Percentiles rank a stretch among this genome's conserved stretches.
Conservation (phyloP, 2,113 vertebrate genomes). For the Eurypyga helias region DNA sequence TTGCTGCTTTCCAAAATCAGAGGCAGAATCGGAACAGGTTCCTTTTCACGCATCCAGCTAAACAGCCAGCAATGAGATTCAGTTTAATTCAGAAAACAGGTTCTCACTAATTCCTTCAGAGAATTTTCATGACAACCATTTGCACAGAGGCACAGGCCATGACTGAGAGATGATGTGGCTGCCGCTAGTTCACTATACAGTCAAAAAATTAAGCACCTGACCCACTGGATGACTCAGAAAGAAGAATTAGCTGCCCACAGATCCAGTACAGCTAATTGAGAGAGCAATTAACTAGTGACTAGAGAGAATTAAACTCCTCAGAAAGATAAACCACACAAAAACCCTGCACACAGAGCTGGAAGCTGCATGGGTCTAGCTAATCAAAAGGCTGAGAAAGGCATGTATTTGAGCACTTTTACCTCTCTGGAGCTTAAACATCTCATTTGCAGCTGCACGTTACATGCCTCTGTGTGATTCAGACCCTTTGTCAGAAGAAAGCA, state of each 20-base stretch:
- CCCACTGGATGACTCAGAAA: background rate
- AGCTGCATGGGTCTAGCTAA: background rate
- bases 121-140: background rate
- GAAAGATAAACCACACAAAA: conserved; percentile 1
- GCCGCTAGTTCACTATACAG: background rate
- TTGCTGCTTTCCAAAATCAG: background rate
- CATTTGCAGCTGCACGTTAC: background rate
- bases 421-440: background rate
- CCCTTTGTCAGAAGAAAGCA: background rate
- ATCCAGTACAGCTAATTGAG: background rate
- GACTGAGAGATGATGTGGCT: background rate
- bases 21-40: background rate
- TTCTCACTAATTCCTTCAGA: background rate
- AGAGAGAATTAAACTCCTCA: background rate
- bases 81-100: background rate
- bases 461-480: background rate
- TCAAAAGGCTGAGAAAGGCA: background rate
- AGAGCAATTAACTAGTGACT: background rate
- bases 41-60: background rate
- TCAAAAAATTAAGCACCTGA: background rate
- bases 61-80: background rate
- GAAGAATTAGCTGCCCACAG: background rate
- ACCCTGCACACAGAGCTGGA: background rate
- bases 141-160: background rate
- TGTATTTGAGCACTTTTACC: background rate